Percentiles rank a stretch among this genome's conserved stretches.
Evolutionary conservation across 2,888 invertebrate species (phyloP).

Genomic region (Aphrophora alni): DNA sequence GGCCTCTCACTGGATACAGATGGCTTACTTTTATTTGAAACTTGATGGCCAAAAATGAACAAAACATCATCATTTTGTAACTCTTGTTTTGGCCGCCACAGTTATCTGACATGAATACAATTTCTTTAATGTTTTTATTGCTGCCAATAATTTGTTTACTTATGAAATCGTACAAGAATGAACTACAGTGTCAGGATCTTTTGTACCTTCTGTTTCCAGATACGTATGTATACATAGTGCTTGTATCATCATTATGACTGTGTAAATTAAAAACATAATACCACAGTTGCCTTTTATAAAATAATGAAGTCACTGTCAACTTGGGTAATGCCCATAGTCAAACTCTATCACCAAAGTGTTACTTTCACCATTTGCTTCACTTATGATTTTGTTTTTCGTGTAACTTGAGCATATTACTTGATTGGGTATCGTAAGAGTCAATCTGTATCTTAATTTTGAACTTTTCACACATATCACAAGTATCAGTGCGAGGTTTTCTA

Average conservation of each 20-base stretch:
- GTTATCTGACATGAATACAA: conserved; percentile 2
- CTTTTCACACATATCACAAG: conserved; percentile 44
- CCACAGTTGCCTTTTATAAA: conserved; percentile 45
- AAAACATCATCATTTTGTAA: conserved; percentile 21
- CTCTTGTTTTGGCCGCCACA: conserved; percentile 11
- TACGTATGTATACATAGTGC: conserved; percentile 37
- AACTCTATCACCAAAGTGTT: conserved; percentile 43
- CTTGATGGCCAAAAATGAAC: conserved; percentile 3
- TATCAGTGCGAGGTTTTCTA: conserved; percentile 42
- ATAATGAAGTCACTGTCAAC: conserved; percentile 33
- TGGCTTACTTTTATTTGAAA: background rate
- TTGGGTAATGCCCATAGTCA: conserved; percentile 48
- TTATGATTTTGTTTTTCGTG: conserved; percentile 7
- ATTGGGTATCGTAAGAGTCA: conserved; percentile 35
- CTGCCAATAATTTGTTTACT: background rate
- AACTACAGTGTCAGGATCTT: conserved; percentile 18
- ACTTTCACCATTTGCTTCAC: conserved; percentile 33
- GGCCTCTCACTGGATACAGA: conserved; percentile 14
- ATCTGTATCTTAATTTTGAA: conserved; percentile 36
- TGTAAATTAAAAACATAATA: conserved; percentile 47
- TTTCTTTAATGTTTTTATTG: conserved; percentile 2
- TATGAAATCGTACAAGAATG: background rate
- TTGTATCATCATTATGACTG: conserved; percentile 39
- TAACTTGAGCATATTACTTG: background rate
- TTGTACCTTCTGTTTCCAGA: conserved; percentile 19